Conservation (phyloP, 2,888 invertebrate species). For the Megalurothrips usitatus region DNA sequence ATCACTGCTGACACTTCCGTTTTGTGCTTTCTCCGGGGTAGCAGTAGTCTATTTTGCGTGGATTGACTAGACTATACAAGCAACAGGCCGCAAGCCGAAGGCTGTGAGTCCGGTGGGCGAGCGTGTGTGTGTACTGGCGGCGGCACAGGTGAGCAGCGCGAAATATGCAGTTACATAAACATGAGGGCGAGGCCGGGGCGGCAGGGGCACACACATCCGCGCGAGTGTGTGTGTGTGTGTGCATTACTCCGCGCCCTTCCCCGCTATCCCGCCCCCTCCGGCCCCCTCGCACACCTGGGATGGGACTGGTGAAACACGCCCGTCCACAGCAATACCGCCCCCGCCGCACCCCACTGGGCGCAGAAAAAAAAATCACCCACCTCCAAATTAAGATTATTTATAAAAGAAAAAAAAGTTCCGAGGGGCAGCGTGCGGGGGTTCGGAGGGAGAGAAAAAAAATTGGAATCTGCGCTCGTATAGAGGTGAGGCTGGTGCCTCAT, state of each 20-base stretch:
- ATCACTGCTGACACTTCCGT: not conserved
- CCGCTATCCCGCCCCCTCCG: not conserved
- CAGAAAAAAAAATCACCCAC: not conserved
- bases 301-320: not conserved
- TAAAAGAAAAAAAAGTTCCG: not conserved
- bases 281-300: not conserved
- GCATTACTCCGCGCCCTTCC: not conserved
- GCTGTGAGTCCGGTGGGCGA: not conserved
- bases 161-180: conserved; percentile 1
- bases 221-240: not conserved
- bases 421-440: not conserved
- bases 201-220: not conserved
- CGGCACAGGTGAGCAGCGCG: not conserved
- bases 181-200: not conserved
- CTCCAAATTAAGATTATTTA: not conserved
- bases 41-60: not conserved
- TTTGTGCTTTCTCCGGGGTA: not conserved
- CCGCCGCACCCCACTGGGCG: not conserved
- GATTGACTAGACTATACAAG: not conserved
- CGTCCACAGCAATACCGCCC: not conserved
- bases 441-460: not conserved
- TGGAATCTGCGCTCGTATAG: not conserved
- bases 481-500: not conserved
- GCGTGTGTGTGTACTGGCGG: not conserved
- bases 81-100: not conserved